These are phyloP conservation scores for Strigops habroptila DNA, from an alignment of 2,113 vertebrate genomes.

Conservation along the genomic window DNA sequence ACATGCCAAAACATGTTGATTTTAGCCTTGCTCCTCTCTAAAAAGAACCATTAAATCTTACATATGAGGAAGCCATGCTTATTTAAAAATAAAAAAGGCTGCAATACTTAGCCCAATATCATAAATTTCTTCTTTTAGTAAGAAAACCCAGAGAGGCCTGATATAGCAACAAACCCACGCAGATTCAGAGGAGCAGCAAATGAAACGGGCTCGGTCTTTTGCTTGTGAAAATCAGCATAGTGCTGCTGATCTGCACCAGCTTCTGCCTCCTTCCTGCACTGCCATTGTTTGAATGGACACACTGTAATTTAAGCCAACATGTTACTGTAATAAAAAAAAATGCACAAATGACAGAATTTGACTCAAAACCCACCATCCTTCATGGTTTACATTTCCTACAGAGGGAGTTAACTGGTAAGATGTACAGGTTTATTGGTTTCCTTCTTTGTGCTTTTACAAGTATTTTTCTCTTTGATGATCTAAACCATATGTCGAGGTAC, in stretches of 20 bases:
- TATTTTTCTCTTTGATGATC: constrained; percentile 73
- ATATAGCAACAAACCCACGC: background rate
- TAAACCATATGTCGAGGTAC: constrained; percentile 73
- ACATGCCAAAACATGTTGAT: background rate
- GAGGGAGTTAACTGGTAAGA: constrained; percentile 63
- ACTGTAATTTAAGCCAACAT: constrained; percentile 46
- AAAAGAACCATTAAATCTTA: background rate
- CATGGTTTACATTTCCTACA: constrained; percentile 59
- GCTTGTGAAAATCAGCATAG: background rate
- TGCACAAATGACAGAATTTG: constrained; percentile 48
- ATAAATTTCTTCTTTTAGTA: background rate
- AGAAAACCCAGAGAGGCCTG: background rate
- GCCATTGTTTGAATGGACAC: constrained; percentile 2
- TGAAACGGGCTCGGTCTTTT: accelerated
- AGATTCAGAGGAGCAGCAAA: background rate
- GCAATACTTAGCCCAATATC: background rate
- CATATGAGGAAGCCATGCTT: background rate
- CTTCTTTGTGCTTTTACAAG: constrained; percentile 67
- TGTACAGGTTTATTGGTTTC: constrained; percentile 63
- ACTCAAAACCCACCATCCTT: constrained; percentile 50
- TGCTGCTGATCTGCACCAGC: background rate
- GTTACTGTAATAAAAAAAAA: constrained; percentile 66
- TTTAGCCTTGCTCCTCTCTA: background rate
- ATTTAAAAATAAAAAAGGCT: background rate
- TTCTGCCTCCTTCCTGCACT: background rate